Conservation (phyloP, 2,888 invertebrate genomes). For the Bedellia somnulentella region DNA sequence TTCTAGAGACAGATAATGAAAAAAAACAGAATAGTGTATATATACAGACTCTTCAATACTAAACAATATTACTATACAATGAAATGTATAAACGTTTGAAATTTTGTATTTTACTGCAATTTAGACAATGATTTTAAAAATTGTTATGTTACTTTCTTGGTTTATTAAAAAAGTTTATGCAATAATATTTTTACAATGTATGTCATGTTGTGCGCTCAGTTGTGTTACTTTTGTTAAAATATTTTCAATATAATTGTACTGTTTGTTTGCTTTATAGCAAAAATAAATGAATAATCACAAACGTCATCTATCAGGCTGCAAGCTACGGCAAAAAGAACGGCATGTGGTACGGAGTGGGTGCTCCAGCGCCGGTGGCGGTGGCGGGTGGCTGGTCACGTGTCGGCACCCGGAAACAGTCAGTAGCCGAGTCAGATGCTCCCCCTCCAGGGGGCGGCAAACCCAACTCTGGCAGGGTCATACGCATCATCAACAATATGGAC, state of each 20-base stretch:
- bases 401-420: conserved; percentile 79
- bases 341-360: conserved; percentile 78
- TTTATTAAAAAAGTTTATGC: background rate
- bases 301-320: conserved; percentile 70
- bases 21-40: too few relatives aligned
- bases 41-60: too few relatives aligned
- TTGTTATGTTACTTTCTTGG: too few relatives aligned
- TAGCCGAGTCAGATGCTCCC: conserved; percentile 79
- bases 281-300: too few relatives aligned
- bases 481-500: conserved; percentile 92
- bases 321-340: conserved; percentile 91
- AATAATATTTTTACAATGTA: background rate
- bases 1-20: too few relatives aligned
- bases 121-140: too few relatives aligned
- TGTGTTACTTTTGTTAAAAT: background rate
- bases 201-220: background rate
- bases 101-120: too few relatives aligned
- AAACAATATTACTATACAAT: too few relatives aligned
- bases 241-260: background rate
- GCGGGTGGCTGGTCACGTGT: conserved; percentile 73
- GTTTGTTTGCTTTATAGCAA: too few relatives aligned
- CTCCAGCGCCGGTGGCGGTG: conserved; percentile 53
- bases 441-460: conserved; percentile 74
- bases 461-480: conserved; percentile 82
- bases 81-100: too few relatives aligned